Percentiles rank a stretch among this genome's conserved stretches.
Conservation (phyloP, 2,888 invertebrate genomes). For the Leucania comma region DNA sequence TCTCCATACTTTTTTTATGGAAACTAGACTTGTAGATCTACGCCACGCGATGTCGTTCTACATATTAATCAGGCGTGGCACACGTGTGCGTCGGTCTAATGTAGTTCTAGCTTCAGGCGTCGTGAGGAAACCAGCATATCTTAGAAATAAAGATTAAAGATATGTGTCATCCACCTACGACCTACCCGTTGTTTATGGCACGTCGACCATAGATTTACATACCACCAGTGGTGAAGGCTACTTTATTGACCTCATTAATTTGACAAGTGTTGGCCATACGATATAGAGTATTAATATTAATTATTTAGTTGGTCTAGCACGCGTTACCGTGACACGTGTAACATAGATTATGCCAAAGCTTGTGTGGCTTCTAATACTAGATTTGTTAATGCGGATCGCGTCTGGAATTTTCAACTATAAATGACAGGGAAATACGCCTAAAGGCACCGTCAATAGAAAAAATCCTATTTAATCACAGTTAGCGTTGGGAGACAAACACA, state of each 20-base stretch:
- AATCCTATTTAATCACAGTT: no score
- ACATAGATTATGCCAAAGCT: constrained; percentile 19
- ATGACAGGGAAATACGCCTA: neutral
- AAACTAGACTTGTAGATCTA: no score
- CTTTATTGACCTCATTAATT: constrained; percentile 28
- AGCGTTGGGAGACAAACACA: no score
- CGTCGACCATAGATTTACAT: constrained; percentile 1
- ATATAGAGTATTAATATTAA: constrained; percentile 21
- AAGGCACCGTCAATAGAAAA: no score
- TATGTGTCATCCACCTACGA: no score
- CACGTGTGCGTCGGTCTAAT: no score
- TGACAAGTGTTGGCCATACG: constrained; percentile 8
- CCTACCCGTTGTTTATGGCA: neutral
- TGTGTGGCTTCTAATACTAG: constrained; percentile 31
- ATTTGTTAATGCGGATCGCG: neutral
- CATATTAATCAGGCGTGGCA: no score
- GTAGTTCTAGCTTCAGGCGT: no score
- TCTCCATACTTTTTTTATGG: no score
- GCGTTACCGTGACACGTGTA: constrained; percentile 13
- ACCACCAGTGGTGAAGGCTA: neutral
- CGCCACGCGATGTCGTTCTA: no score
- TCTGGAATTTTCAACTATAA: neutral
- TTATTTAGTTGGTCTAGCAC: constrained; percentile 19
- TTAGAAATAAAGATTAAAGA: no score
- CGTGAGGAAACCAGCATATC: no score